Percentiles rank a stretch among this genome's conserved stretches.
phyloP scores from a whole-genome alignment of 2,797 vertebrate species.

The Gadopsis marmoratus region DNA sequence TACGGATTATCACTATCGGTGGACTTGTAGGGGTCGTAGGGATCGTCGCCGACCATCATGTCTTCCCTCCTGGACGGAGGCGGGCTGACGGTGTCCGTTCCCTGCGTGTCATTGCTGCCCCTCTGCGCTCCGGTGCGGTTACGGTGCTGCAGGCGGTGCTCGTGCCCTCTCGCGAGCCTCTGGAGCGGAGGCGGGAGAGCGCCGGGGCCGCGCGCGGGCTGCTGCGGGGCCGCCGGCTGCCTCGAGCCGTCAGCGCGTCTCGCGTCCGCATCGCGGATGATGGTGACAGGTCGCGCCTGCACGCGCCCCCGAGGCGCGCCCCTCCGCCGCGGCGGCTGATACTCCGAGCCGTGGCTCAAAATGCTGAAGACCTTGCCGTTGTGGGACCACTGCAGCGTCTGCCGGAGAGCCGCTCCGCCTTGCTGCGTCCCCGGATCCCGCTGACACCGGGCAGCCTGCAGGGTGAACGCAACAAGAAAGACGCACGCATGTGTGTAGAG shows the following conservation, averaged over 20 bases:
- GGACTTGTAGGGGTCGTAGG: conserved; percentile 94
- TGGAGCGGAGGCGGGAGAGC: conserved; percentile 81
- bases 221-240: conserved; percentile 48
- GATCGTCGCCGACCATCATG: conserved; percentile 92
- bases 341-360: conserved; percentile 92
- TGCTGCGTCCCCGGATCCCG: conserved; percentile 66
- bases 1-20: conserved; percentile 92
- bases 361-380: conserved; percentile 95
- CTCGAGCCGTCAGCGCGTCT: conserved; percentile 53
- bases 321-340: conserved; percentile 89
- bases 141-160: conserved; percentile 63
- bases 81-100: conserved; percentile 54
- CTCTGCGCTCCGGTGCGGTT: conserved; percentile 43
- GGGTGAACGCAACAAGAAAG: conserved; percentile 83
- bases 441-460: conserved; percentile 82
- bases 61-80: conserved; percentile 76
- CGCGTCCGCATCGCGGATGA: conserved; percentile 78
- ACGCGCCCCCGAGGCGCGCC: conserved; percentile 77
- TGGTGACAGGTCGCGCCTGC: conserved; percentile 77
- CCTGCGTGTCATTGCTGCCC: conserved; percentile 74
- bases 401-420: conserved; percentile 85
- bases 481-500: conserved; percentile 80
- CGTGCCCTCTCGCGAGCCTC: conserved; percentile 66
- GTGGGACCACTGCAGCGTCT: conserved; percentile 94
- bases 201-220: conserved; percentile 58